Evolutionary conservation across 1,140 invertebrate genomes (phyloP), one percentile per base, ranked within the genome.

Genomic region (Aphis gossypii): DNA sequence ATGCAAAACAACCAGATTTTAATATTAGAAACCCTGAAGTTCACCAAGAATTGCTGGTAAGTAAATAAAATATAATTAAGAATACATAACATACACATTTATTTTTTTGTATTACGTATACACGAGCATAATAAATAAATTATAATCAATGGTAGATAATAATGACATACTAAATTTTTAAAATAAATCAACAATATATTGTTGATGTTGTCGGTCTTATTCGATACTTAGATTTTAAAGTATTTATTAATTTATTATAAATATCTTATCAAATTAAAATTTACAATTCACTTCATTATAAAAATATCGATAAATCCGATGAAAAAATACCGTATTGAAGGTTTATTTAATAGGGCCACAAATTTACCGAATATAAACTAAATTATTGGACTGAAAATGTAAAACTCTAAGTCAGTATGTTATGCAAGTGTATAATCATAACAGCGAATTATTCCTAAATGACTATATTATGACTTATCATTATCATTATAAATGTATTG

Each of bases 1-100:
- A 96, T 0, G 95, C 95, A 90, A 96, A 96, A 84, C 97, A 98
- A 95, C 97, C 97, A 0, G 97, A 98, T 94, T 95, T 98, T 0
- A 98, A 98, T 95, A 97, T 94, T 4, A 92, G 94, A 20, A 94
- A 92, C 30, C 30, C 56, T 1, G 23, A 25, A 2, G 30, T 94
- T 21, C 84, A 60, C 8, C n/a, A 93, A 54, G 94, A 92, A 90
- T 14, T 94, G 1, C 82, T 83, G 30, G 94, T 94, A 93, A 30
- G 54, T 54, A n/a, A n/a, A 60, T 30, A 25, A 87, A 14, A 88
- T 6, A 51, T 21, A 9, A 30, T 51, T 88, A 9, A 48, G 2
- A 35, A 18, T 7, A 87, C 14, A 23, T 18, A 30, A n/a, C 3
- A n/a, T 30, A 14, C 11, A n/a, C 14, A 82, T 21, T 0, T 4